These are phyloP conservation scores for Zaprionus davidi DNA, from an alignment of 1,140 invertebrate genomes.

Conservation along the genomic window DNA sequence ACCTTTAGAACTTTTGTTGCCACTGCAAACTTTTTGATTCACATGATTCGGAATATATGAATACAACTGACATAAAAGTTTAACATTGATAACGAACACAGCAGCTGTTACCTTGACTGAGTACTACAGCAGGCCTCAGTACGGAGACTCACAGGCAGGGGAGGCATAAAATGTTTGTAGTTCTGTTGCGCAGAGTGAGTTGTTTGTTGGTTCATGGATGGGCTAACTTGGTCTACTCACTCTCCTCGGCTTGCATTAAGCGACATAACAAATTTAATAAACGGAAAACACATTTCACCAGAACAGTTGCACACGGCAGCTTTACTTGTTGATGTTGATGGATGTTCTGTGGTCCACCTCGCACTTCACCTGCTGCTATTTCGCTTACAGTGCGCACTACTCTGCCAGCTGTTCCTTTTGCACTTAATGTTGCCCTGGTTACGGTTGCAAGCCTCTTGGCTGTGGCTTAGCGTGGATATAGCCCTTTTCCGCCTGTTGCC, in stretches of 20 bases:
- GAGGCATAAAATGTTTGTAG: neutral
- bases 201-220: conserved; percentile 36
- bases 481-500: neutral
- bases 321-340: conserved; percentile 68
- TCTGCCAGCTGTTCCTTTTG: neutral
- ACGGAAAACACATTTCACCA: conserved; percentile 43
- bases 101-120: conserved; percentile 4
- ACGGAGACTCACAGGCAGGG: neutral
- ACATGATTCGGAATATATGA: neutral
- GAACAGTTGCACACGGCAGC: conserved; percentile 33
- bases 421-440: conserved; percentile 18
- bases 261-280: conserved; percentile 66
- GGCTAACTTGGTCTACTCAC: conserved; percentile 1
- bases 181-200: conserved; percentile 42
- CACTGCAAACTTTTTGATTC: neutral
- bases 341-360: conserved; percentile 50
- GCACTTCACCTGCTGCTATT: neutral
- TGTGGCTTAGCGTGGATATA: neutral
- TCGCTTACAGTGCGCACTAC: neutral
- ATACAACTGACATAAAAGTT: conserved; percentile 68
- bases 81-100: conserved; percentile 42
- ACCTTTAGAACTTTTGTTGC: conserved; percentile 6
- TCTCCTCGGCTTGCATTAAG: conserved; percentile 32
- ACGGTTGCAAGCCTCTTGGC: conserved; percentile 10
- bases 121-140: neutral